Percentiles rank a stretch among this genome's conserved stretches.
phyloP scores from a whole-genome alignment of 2,888 invertebrate species.

The Mimumesa dahlbomi region DNA sequence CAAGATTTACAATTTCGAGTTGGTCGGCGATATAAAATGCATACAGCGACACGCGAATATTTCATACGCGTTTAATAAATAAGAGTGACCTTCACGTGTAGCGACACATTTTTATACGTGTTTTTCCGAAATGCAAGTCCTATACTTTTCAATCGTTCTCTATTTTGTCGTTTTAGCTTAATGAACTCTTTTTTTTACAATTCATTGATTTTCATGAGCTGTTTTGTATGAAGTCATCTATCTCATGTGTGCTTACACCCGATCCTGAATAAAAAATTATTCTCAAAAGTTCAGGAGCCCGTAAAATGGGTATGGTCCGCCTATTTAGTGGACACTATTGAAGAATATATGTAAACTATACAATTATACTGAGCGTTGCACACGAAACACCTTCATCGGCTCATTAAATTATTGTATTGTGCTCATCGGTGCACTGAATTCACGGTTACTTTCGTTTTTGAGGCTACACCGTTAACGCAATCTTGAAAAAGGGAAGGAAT shows the following conservation, averaged over 20 bases:
- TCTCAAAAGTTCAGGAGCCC: background rate
- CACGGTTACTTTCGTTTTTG: background rate
- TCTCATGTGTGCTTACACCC: too few relatives aligned
- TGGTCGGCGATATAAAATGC: constrained; percentile 25
- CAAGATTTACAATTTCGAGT: background rate
- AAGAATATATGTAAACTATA: background rate
- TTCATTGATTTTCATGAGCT: too few relatives aligned
- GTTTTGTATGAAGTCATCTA: too few relatives aligned
- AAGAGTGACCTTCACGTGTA: constrained; percentile 10
- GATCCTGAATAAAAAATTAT: too few relatives aligned
- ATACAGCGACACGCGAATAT: constrained; percentile 13
- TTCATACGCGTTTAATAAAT: constrained; percentile 44
- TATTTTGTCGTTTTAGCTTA: too few relatives aligned
- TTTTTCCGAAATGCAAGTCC: too few relatives aligned
- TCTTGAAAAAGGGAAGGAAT: too few relatives aligned
- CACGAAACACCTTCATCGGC: background rate
- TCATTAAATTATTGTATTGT: constrained; percentile 11
- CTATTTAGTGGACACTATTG: background rate
- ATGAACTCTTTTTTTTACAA: too few relatives aligned
- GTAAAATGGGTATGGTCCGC: background rate
- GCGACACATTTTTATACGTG: background rate
- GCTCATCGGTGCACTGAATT: constrained; percentile 8
- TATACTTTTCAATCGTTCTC: too few relatives aligned
- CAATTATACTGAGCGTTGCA: constrained; percentile 11
- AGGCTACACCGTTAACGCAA: too few relatives aligned